A percentile compares a stretch with the other conserved stretches of the same genome.
These are phyloP conservation scores for Saguinus midas DNA, from an alignment of 2,113 vertebrate species.

Conservation along the genomic window DNA sequence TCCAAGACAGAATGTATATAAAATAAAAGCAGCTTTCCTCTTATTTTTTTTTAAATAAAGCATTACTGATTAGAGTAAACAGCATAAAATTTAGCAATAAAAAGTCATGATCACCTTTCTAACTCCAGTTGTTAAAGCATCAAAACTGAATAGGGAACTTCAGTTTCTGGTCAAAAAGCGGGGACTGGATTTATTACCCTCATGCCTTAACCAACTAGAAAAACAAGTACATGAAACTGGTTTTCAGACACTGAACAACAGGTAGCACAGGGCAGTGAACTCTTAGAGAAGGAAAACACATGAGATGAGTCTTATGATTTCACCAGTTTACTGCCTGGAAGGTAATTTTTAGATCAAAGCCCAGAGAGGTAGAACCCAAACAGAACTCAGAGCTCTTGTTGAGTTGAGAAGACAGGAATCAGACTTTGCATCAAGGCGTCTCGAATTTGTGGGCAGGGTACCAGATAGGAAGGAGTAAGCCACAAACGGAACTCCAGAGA, in stretches of 20 bases:
- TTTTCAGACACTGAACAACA: background rate
- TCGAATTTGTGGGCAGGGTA: background rate
- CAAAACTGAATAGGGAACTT: conserved; percentile 7
- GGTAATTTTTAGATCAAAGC: background rate
- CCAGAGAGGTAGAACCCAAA: background rate
- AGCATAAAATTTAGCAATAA: background rate
- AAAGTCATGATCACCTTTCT: background rate
- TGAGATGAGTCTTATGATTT: background rate
- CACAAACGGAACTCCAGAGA: background rate
- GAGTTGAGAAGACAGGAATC: background rate
- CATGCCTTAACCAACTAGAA: background rate
- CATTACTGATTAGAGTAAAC: background rate
- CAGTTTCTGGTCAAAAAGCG: background rate
- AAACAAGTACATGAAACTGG: background rate
- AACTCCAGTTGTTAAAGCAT: background rate
- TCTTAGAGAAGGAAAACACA: background rate
- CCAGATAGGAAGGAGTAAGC: background rate
- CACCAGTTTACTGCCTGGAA: background rate
- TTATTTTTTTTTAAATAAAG: conserved; percentile 25
- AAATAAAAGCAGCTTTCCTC: background rate
- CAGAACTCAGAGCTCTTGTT: background rate
- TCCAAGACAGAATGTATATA: background rate
- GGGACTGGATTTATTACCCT: background rate
- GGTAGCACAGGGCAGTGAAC: background rate
- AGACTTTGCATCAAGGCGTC: background rate